These are phyloP conservation scores for Ectemnius continuus DNA, from an alignment of 2,888 invertebrate genomes.

Conservation along the genomic window DNA sequence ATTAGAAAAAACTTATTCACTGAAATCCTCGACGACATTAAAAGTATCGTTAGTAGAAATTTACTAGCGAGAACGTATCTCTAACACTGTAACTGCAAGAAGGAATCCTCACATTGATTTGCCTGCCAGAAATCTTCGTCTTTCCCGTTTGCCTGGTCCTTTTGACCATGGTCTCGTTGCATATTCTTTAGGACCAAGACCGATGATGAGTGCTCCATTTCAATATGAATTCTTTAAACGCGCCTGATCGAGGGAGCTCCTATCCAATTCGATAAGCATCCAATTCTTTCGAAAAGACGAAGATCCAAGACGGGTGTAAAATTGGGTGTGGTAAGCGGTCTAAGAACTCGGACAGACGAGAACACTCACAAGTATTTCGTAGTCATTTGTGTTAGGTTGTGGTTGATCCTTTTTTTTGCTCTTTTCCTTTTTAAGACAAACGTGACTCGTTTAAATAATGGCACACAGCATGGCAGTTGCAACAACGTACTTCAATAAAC, in stretches of 20 bases:
- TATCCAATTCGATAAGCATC: no score
- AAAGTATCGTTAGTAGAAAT: no score
- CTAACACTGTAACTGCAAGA: slow-evolving; percentile 30
- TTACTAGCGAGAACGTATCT: no score
- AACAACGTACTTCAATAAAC: slow-evolving; percentile 75
- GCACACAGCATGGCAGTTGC: slow-evolving; percentile 78
- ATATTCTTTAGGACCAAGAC: no score
- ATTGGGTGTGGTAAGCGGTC: slow-evolving; percentile 26
- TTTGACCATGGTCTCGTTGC: no score
- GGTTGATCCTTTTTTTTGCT: slow-evolving; percentile 33
- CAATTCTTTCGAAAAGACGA: slow-evolving; percentile 12
- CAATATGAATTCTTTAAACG: no score
- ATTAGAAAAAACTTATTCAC: no score
- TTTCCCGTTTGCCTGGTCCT: slow-evolving; percentile 12
- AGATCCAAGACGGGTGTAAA: slow-evolving; percentile 22
- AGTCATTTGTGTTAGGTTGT: slow-evolving; percentile 14
- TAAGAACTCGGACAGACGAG: slow-evolving; percentile 54
- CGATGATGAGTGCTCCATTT: no score
- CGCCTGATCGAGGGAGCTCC: no score
- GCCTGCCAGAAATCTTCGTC: slow-evolving; percentile 17
- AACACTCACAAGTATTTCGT: slow-evolving; percentile 49
- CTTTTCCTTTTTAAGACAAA: slow-evolving; percentile 67
- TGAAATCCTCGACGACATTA: no score
- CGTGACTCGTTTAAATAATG: slow-evolving; percentile 74
- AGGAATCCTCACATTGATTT: slow-evolving; percentile 41